phyloP scores from a whole-genome alignment of 1,140 invertebrate species.

The Aplysia californica region DNA sequence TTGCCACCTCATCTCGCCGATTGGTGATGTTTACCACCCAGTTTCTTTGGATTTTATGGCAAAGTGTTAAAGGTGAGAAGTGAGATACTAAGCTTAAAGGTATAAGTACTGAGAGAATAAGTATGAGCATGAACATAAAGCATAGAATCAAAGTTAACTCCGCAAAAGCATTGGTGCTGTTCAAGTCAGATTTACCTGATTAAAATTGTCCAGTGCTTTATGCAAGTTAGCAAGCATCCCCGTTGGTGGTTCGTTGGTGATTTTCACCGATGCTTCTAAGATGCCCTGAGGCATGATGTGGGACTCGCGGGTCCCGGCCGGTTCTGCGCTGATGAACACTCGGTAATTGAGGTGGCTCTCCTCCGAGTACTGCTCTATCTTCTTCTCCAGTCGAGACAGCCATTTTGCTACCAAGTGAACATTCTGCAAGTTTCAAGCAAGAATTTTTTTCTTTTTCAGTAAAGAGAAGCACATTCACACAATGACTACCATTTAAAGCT shows the following conservation, averaged over 20 bases:
- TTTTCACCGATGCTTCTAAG: slow-evolving; percentile 94
- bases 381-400: slow-evolving; percentile 92
- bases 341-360: slow-evolving; percentile 84
- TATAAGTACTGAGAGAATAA: too few relatives aligned
- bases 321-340: slow-evolving; percentile 94
- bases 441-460: background rate
- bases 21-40: too few relatives aligned
- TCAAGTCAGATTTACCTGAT: slow-evolving; percentile 70
- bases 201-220: slow-evolving; percentile 95
- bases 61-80: too few relatives aligned
- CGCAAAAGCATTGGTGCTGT: too few relatives aligned
- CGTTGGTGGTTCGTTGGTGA: slow-evolving; percentile 97
- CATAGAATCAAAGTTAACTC: too few relatives aligned
- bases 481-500: too few relatives aligned
- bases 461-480: too few relatives aligned
- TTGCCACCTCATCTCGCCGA: too few relatives aligned
- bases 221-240: slow-evolving; percentile 97
- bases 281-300: slow-evolving; percentile 96
- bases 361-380: slow-evolving; percentile 79
- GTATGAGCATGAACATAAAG: too few relatives aligned
- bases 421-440: slow-evolving; percentile 75
- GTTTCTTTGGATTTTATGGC: too few relatives aligned
- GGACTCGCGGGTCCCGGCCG: slow-evolving; percentile 82
- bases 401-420: slow-evolving; percentile 96
- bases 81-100: too few relatives aligned